Percentiles rank a stretch among this genome's conserved stretches.
Conservation (phyloP, 2,797 vertebrate genomes). For the Danio choprae region DNA sequence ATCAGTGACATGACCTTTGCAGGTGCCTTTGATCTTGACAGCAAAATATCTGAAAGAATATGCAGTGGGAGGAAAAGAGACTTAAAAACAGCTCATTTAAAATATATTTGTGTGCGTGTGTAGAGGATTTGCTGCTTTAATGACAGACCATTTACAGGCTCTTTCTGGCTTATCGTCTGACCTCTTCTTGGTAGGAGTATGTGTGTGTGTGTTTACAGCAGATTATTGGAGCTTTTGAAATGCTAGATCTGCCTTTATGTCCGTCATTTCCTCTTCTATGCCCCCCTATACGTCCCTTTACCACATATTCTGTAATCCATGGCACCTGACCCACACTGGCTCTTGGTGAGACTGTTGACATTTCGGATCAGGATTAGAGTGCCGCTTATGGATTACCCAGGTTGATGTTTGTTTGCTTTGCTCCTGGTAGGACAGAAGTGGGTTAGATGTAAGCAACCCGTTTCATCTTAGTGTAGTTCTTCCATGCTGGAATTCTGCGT, state of each 20-base stretch:
- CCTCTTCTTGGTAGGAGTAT: slow-evolving; percentile 66
- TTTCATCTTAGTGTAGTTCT: slow-evolving; percentile 1
- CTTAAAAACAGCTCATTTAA: not conserved
- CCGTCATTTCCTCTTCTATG: slow-evolving; percentile 50
- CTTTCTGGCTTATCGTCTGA: slow-evolving; percentile 60
- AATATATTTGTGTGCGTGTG: slow-evolving; percentile 22
- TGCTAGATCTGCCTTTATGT: slow-evolving; percentile 63
- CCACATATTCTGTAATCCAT: slow-evolving; percentile 43
- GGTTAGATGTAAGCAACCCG: slow-evolving; percentile 21
- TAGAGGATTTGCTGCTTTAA: slow-evolving; percentile 54
- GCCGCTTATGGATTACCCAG: slow-evolving; percentile 68
- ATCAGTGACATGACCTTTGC: not conserved
- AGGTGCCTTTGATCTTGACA: slow-evolving; percentile 24
- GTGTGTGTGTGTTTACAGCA: slow-evolving; percentile 64
- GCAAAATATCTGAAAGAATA: not conserved
- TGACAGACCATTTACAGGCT: slow-evolving; percentile 64
- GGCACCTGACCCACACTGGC: slow-evolving; percentile 50
- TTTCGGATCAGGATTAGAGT: slow-evolving; percentile 77
- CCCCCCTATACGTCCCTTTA: slow-evolving; percentile 54
- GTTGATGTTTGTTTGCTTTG: slow-evolving; percentile 39
- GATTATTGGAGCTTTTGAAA: slow-evolving; percentile 67
- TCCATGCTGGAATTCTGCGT: slow-evolving; percentile 26
- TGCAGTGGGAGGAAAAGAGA: not conserved
- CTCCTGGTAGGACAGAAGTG: slow-evolving; percentile 19
- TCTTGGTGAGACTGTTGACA: slow-evolving; percentile 75